Evolutionary conservation across 2,797 vertebrate genomes (phyloP).

Genomic region (Aplochiton taeniatus): DNA sequence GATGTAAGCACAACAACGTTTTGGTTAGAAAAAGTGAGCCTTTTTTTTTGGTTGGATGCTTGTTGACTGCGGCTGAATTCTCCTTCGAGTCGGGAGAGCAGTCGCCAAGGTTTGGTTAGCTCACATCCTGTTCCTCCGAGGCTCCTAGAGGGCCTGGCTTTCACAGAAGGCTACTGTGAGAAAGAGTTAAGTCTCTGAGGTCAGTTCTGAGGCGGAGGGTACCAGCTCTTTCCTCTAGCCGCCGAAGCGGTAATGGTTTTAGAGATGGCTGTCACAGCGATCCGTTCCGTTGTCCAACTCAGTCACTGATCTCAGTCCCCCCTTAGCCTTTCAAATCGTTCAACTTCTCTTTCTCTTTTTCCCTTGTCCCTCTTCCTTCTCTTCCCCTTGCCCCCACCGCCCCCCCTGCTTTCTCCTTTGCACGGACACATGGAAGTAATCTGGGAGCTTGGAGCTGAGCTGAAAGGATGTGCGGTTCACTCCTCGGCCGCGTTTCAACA

Average conservation of each 20-base stretch:
- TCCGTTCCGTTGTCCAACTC: slow-evolving; percentile 80
- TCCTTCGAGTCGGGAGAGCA: slow-evolving; percentile 52
- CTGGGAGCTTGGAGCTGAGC: slow-evolving; percentile 67
- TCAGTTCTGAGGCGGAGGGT: slow-evolving; percentile 69
- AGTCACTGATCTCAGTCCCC: slow-evolving; percentile 60
- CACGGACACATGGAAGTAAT: slow-evolving; percentile 79
- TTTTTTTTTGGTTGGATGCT: slow-evolving; percentile 39
- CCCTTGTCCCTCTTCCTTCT: slow-evolving; percentile 40
- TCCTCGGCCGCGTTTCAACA: slow-evolving; percentile 69
- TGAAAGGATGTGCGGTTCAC: slow-evolving; percentile 73
- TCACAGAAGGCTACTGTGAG: slow-evolving; percentile 68
- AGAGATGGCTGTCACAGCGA: slow-evolving; percentile 82
- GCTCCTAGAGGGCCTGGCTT: slow-evolving; percentile 59
- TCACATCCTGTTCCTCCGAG: slow-evolving; percentile 54
- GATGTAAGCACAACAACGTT: too few species aligned
- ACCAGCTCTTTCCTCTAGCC: slow-evolving; percentile 66
- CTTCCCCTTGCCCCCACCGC: slow-evolving; percentile 63
- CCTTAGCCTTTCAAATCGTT: slow-evolving; percentile 63
- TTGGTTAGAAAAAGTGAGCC: too few species aligned
- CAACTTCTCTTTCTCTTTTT: slow-evolving; percentile 56
- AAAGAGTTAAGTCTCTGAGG: slow-evolving; percentile 65
- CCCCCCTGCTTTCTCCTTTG: slow-evolving; percentile 51
- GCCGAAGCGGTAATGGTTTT: slow-evolving; percentile 79
- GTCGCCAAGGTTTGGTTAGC: slow-evolving; percentile 45
- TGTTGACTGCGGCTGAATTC: slow-evolving; percentile 60